phyloP scores from a whole-genome alignment of 2,113 vertebrate species.

The Hyperopisus bebe region DNA sequence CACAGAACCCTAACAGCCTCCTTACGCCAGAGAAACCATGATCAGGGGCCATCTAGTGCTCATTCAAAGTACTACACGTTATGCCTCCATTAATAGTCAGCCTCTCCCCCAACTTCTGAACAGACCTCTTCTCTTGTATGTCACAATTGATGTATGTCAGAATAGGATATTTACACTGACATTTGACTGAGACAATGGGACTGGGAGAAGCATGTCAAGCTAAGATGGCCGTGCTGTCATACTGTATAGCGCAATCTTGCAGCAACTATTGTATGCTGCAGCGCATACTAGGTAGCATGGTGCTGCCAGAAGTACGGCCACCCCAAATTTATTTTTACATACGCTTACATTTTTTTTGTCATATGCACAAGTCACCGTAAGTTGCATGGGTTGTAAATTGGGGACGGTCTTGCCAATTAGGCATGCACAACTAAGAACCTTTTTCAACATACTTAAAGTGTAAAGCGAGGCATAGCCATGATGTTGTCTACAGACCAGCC shows the following conservation, averaged over 20 bases:
- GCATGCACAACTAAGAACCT: neutral
- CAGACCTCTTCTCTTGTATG: neutral
- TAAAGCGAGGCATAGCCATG: neutral
- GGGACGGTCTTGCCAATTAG: neutral
- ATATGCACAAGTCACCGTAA: neutral
- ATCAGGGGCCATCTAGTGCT: slow-evolving; percentile 10
- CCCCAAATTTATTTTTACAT: neutral
- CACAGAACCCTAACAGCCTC: neutral
- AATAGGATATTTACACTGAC: neutral
- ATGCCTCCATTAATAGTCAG: neutral
- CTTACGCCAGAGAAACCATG: neutral
- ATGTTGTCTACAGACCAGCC: neutral
- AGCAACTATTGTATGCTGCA: neutral
- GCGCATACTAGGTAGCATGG: neutral
- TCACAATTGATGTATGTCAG: neutral
- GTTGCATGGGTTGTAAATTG: neutral
- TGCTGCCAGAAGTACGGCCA: neutral
- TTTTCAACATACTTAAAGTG: neutral
- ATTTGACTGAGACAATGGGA: neutral
- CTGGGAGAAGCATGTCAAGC: neutral
- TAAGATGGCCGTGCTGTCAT: neutral
- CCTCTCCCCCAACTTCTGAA: neutral
- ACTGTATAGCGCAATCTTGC: neutral
- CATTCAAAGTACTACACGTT: neutral
- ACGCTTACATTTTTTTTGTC: neutral